Percentiles rank a stretch among this genome's conserved stretches.
phyloP scores from a whole-genome alignment of 1,140 invertebrate species.

The Planococcus citri region DNA sequence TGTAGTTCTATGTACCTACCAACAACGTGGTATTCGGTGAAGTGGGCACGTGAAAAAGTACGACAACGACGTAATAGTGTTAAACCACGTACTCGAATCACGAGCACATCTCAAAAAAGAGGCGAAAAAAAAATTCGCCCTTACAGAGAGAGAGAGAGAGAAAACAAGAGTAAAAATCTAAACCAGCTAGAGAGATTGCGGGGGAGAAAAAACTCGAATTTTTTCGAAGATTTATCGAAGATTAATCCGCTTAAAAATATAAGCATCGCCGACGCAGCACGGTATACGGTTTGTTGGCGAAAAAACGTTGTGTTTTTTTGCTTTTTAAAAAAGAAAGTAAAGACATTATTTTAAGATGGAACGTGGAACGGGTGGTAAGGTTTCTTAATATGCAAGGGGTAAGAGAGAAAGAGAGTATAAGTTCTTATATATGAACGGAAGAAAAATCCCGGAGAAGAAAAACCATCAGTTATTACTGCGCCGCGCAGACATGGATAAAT shows the following conservation, averaged over 20 bases:
- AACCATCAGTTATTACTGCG: conserved; percentile 19
- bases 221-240: conserved; percentile 15
- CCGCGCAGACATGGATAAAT: not conserved
- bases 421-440: not conserved
- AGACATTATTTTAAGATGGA: conserved; percentile 12
- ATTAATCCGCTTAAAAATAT: conserved; percentile 17
- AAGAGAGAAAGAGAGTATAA: no score
- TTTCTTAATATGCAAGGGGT: conserved; percentile 20
- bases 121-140: no score
- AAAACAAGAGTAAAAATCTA: no score
- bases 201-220: conserved; percentile 9
- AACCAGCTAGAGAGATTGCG: no score
- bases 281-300: not conserved
- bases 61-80: no score
- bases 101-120: no score
- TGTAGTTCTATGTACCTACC: no score
- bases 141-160: no score
- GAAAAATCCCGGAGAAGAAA: conserved; percentile 9
- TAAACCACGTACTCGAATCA: not conserved
- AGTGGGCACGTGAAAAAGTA: no score
- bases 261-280: no score
- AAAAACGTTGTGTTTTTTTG: not conserved
- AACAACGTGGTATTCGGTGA: no score
- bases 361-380: not conserved
- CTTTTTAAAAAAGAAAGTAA: conserved; percentile 14